Conservation (phyloP, 2,113 vertebrate species). For the Epinephelus cyanopodus region DNA sequence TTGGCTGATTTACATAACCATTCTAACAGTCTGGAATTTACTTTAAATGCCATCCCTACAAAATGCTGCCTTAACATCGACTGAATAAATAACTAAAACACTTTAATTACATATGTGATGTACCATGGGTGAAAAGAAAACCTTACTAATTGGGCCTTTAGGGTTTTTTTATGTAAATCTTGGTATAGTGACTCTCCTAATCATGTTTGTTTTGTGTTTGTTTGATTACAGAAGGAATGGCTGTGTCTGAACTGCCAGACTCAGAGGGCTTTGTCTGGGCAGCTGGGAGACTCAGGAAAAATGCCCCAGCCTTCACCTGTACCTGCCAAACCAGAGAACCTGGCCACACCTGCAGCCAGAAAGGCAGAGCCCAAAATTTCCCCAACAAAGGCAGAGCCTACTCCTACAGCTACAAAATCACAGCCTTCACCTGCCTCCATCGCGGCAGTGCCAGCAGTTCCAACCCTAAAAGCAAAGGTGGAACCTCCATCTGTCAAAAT, state of each 20-base stretch:
- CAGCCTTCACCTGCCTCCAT: constrained; percentile 48
- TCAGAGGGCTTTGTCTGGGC: constrained; percentile 91
- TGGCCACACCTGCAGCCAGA: constrained; percentile 30
- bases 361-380: constrained; percentile 39
- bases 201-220: constrained; percentile 31
- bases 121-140: too few relatives aligned
- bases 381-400: constrained; percentile 25
- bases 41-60: neutral
- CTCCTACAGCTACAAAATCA: constrained; percentile 33
- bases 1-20: too few relatives aligned
- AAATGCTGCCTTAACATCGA: neutral
- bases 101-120: neutral
- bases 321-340: constrained; percentile 62
- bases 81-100: neutral
- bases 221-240: constrained; percentile 91
- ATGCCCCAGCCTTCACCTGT: constrained; percentile 69
- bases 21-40: too few relatives aligned
- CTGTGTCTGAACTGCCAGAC: constrained; percentile 98
- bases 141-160: neutral
- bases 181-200: neutral
- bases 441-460: constrained; percentile 65
- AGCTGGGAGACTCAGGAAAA: constrained; percentile 88
- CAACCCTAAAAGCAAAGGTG: constrained; percentile 26
- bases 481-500: constrained; percentile 37
- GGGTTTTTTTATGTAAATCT: neutral